A percentile compares a stretch with the other conserved stretches of the same genome.
phyloP scores from a whole-genome alignment of 92 coral and sea anemone genomes.

The Galaxea fascicularis region DNA sequence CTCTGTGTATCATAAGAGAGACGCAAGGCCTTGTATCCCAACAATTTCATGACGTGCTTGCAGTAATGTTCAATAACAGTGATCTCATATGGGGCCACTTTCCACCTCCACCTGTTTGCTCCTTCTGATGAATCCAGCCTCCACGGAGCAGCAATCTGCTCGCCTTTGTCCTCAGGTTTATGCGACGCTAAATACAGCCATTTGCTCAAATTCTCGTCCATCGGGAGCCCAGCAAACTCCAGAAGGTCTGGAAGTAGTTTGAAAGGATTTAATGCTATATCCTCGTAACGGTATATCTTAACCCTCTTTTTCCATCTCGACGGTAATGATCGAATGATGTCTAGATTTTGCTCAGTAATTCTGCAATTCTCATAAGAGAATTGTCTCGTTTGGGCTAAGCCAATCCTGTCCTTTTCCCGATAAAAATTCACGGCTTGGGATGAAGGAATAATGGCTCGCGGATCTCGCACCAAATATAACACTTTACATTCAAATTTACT shows the following conservation, averaged over 20 bases:
- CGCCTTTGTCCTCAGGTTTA: slow-evolving; percentile 2
- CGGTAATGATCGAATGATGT: slow-evolving; percentile 18
- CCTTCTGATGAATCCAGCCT: slow-evolving; percentile 38
- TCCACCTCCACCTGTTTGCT: slow-evolving; percentile 51
- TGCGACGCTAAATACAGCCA: slow-evolving; percentile 54
- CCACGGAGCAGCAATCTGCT: not conserved
- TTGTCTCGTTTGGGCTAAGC: slow-evolving; percentile 19
- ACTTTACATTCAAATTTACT: slow-evolving; percentile 38
- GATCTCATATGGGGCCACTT: slow-evolving; percentile 38
- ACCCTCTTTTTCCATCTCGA: slow-evolving; percentile 23
- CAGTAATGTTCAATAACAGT: slow-evolving; percentile 51
- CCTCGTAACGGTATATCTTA: slow-evolving; percentile 50
- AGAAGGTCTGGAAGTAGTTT: slow-evolving; percentile 21
- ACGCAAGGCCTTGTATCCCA: slow-evolving; percentile 40
- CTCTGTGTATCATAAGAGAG: slow-evolving; percentile 30
- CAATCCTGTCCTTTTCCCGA: slow-evolving; percentile 28
- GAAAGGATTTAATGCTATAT: slow-evolving; percentile 29
- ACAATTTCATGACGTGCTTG: slow-evolving; percentile 35
- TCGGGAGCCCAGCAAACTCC: slow-evolving; percentile 43
- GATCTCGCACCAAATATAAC: slow-evolving; percentile 51
- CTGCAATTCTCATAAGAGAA: slow-evolving; percentile 31
- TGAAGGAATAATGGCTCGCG: slow-evolving; percentile 54
- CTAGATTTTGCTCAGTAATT: slow-evolving; percentile 34
- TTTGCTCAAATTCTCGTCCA: slow-evolving; percentile 3
- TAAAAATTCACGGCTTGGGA: slow-evolving; percentile 41